A percentile compares a stretch with the other conserved stretches of the same genome.
These are phyloP conservation scores for Argyresthia albistria DNA, from an alignment of 2,888 invertebrate genomes.

Conservation along the genomic window DNA sequence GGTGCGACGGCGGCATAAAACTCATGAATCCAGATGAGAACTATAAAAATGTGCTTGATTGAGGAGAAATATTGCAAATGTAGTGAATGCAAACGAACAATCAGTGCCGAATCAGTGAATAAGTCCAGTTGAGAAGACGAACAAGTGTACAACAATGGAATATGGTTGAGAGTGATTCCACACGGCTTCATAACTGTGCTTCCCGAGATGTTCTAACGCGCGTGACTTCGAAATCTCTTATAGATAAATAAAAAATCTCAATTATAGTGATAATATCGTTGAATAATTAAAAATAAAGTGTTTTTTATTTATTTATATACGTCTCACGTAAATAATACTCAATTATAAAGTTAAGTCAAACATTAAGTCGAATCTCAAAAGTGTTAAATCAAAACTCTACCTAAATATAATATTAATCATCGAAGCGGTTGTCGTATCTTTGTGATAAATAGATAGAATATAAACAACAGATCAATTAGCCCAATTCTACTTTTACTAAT, in stretches of 20 bases:
- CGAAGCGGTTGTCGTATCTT: slow-evolving; percentile 73
- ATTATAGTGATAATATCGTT: neutral
- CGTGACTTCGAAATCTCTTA: slow-evolving; percentile 24
- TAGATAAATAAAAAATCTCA: neutral
- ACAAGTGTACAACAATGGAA: slow-evolving; percentile 62
- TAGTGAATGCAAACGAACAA: slow-evolving; percentile 1
- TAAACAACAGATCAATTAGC: slow-evolving; percentile 10
- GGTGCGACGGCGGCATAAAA: slow-evolving; percentile 33
- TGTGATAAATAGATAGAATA: slow-evolving; percentile 41
- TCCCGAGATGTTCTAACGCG: slow-evolving; percentile 46
- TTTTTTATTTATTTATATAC: slow-evolving; percentile 26
- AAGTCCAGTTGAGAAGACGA: slow-evolving; percentile 56
- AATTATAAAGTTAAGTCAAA: slow-evolving; percentile 11
- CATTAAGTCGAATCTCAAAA: neutral
- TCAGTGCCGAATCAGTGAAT: slow-evolving; percentile 11
- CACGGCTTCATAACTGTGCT: slow-evolving; percentile 47
- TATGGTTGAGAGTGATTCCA: slow-evolving; percentile 53
- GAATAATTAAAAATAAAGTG: slow-evolving; percentile 11
- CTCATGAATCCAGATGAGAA: slow-evolving; percentile 35
- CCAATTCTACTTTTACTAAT: slow-evolving; percentile 56
- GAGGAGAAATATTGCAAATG: slow-evolving; percentile 30
- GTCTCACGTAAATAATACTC: slow-evolving; percentile 17
- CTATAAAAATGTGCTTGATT: slow-evolving; percentile 64
- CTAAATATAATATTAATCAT: slow-evolving; percentile 24
- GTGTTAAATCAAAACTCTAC: neutral